Evolutionary conservation across 1,140 invertebrate species (phyloP), one percentile per base, ranked within the genome.

Genomic region (Formica exsecta): DNA sequence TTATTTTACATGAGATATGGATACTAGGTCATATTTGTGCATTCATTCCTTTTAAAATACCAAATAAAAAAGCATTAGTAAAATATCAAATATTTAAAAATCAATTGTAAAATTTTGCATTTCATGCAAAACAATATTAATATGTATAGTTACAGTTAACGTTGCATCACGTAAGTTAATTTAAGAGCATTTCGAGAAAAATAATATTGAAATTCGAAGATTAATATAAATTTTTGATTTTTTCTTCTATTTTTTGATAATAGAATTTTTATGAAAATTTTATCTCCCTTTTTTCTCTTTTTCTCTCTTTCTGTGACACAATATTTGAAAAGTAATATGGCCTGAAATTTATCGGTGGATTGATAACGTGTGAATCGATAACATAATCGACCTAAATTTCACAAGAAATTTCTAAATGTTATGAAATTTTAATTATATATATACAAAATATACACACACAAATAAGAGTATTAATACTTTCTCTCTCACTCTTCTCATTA

Each of bases 351-450:
- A 68, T 70, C 16, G 19, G 13, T 32, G 32, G 3, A 4, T 11
- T 57, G 6, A n/a, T n/a, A n/a, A 19, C 6, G n/a, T 19, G 64
- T 13, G 44, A 5, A 59, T 41, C 25, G 19, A 65, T 4, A 36
- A 9, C 8, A 76, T 36, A 36, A 36, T 22, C 0, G 6, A 79
- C 1, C 2, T 16, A 68, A 68, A n/a, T 29, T 13, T 59, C 13
- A n/a, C 2, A 32, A 70, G 54, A 81, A 59, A 73, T 22, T 41
- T 71, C 11, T 44, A 25, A 44, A 32, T 71, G n/a, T 81, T 71
- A 44, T 16, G 5, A 61, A 81, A 61, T 73, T 32, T 3, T 13
- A 13, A 38, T 65, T n/a, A 22, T 13, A n/a, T 32, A 29, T 29
- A 29, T 19, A 32, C 59, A 29, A 25, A 48, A 51, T 51, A 51